phyloP scores from a whole-genome alignment of 2,797 vertebrate species.

The Gadopsis marmoratus region DNA sequence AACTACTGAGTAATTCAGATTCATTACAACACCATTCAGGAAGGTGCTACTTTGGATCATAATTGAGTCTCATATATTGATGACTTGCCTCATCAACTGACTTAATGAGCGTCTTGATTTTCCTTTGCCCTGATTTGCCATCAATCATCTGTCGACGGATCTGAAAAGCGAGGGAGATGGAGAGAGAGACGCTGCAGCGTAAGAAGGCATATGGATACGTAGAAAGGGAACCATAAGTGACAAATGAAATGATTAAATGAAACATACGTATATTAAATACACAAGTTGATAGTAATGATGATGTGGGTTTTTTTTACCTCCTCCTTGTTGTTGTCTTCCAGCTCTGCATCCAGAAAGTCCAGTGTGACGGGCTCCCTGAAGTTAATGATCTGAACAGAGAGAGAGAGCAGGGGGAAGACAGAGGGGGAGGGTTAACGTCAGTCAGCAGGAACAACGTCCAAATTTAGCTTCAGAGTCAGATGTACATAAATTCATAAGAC shows the following conservation, averaged over 20 bases:
- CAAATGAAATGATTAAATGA: neutral
- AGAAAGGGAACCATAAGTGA: neutral
- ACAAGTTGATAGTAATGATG: neutral
- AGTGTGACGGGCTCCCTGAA: constrained; percentile 95
- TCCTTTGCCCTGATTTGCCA: constrained; percentile 89
- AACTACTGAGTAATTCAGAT: constrained; percentile 55
- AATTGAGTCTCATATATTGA: constrained; percentile 73
- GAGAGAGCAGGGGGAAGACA: constrained; percentile 14
- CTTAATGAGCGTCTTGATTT: constrained; percentile 95
- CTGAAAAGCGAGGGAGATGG: constrained; percentile 73
- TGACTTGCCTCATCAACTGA: constrained; percentile 95
- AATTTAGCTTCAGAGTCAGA: constrained; percentile 9
- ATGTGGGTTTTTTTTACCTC: constrained; percentile 83
- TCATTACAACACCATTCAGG: constrained; percentile 61
- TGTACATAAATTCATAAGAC: neutral
- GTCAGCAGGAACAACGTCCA: constrained; percentile 20
- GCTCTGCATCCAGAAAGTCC: constrained; percentile 96
- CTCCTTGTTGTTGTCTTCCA: constrained; percentile 95
- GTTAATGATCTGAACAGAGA: constrained; percentile 90
- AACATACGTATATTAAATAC: constrained; percentile 1
- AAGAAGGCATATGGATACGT: neutral
- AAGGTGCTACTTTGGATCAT: constrained; percentile 66
- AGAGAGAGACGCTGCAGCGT: neutral
- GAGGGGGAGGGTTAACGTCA: constrained; percentile 2
- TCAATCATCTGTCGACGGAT: constrained; percentile 98